A percentile compares a stretch with the other conserved stretches of the same genome.
phyloP scores from a whole-genome alignment of 2,888 invertebrate species.

The Drosophila lutescens region DNA sequence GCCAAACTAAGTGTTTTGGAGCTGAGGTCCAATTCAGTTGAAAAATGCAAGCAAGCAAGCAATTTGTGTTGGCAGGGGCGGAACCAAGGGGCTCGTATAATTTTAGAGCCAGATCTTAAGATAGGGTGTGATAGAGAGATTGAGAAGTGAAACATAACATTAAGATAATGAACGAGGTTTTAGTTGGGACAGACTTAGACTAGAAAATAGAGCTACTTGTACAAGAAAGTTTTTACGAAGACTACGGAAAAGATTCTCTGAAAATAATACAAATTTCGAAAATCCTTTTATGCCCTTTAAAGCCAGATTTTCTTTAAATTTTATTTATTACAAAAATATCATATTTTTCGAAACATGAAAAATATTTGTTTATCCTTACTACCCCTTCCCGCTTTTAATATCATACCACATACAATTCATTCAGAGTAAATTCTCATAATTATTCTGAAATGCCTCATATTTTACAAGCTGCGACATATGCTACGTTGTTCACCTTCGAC shows the following conservation, averaged over 20 bases:
- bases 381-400: background rate
- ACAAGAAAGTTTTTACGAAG: background rate
- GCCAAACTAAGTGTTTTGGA: slow-evolving; percentile 25
- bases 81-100: slow-evolving; percentile 31
- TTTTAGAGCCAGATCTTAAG: slow-evolving; percentile 25
- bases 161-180: slow-evolving; percentile 24
- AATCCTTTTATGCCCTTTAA: too few species aligned
- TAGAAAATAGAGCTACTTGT: background rate
- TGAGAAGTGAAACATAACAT: slow-evolving; percentile 32
- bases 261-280: background rate
- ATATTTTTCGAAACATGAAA: background rate
- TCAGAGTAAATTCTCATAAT: slow-evolving; percentile 4
- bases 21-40: slow-evolving; percentile 33
- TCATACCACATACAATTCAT: background rate
- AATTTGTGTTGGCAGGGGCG: slow-evolving; percentile 40
- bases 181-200: slow-evolving; percentile 6
- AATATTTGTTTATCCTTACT: background rate
- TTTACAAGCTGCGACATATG: slow-evolving; percentile 31
- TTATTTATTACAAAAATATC: too few species aligned
- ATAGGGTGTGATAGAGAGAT: slow-evolving; percentile 26
- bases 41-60: slow-evolving; percentile 33
- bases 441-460: slow-evolving; percentile 12
- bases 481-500: slow-evolving; percentile 62
- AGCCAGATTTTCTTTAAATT: too few species aligned
- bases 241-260: background rate